These are phyloP conservation scores for Pseudachorutes palmiensis DNA, from an alignment of 1,140 invertebrate genomes.

Conservation along the genomic window DNA sequence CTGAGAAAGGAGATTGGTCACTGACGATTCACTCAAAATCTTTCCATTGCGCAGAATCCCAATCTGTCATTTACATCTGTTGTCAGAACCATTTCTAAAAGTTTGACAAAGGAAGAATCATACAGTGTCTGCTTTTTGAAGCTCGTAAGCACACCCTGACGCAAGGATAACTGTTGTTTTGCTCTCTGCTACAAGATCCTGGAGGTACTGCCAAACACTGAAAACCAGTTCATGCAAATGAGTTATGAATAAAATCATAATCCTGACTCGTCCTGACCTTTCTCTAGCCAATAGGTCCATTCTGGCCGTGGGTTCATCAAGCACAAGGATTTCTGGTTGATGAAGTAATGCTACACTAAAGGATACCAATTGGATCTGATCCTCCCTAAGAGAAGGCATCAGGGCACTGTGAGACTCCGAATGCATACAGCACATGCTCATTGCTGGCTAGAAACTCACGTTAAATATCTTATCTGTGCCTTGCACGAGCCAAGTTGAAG, in stretches of 20 bases:
- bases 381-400: not conserved
- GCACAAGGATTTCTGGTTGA: constrained; percentile 48
- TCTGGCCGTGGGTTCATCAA: constrained; percentile 54
- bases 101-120: not conserved
- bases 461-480: not conserved
- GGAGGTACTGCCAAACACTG: not conserved
- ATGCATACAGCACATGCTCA: not conserved
- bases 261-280: constrained; percentile 32
- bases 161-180: not conserved
- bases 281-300: constrained; percentile 50
- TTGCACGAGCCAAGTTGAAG: not conserved
- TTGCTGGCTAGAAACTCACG: too few species aligned
- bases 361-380: constrained; percentile 43
- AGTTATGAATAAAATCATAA: not conserved
- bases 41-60: constrained; percentile 85
- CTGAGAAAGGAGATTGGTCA: constrained; percentile 67
- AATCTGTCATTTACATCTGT: constrained; percentile 52
- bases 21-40: constrained; percentile 81
- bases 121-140: not conserved
- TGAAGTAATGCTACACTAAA: constrained; percentile 49
- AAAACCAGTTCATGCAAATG: not conserved
- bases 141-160: not conserved
- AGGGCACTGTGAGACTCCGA: not conserved
- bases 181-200: not conserved
- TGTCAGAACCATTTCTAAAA: not conserved